Evolutionary conservation across 2,797 vertebrate genomes (phyloP).

Genomic region (Helostoma temminkii): DNA sequence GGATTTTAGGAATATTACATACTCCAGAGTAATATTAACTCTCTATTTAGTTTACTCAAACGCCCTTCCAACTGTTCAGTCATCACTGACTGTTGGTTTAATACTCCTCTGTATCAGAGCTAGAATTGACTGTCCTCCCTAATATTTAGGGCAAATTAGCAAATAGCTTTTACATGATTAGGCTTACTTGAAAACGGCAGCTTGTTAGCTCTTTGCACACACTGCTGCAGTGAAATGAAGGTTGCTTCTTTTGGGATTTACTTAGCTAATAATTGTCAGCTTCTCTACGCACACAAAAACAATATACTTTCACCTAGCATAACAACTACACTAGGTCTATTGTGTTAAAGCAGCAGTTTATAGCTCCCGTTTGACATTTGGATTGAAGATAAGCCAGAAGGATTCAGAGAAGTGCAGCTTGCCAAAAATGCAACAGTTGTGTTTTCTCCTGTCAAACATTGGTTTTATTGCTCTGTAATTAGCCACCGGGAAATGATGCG

Average conservation of each 20-base stretch:
- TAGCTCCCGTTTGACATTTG: slow-evolving; percentile 69
- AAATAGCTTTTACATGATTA: slow-evolving; percentile 40
- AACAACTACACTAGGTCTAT: slow-evolving; percentile 51
- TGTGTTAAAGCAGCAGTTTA: slow-evolving; percentile 70
- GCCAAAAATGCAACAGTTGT: slow-evolving; percentile 60
- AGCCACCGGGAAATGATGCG: slow-evolving; percentile 40
- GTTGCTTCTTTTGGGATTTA: slow-evolving; percentile 40
- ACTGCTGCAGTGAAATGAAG: slow-evolving; percentile 31
- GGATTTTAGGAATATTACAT: neutral
- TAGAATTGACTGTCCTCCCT: slow-evolving; percentile 37
- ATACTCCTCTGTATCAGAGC: slow-evolving; percentile 84
- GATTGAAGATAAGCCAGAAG: slow-evolving; percentile 67
- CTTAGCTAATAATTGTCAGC: slow-evolving; percentile 35
- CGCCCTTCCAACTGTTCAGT: neutral
- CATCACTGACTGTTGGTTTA: slow-evolving; percentile 11
- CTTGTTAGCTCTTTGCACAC: slow-evolving; percentile 37
- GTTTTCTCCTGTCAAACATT: slow-evolving; percentile 55
- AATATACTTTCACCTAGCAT: slow-evolving; percentile 24
- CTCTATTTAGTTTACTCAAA: slow-evolving; percentile 20
- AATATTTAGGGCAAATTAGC: slow-evolving; percentile 31
- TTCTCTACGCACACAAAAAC: slow-evolving; percentile 11
- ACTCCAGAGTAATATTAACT: slow-evolving; percentile 13
- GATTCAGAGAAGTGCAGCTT: slow-evolving; percentile 63
- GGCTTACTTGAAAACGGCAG: slow-evolving; percentile 61
- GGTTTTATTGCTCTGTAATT: slow-evolving; percentile 56